Percentiles rank a stretch among this genome's conserved stretches.
Evolutionary conservation across 2,797 vertebrate species (phyloP).

Genomic region (Podargus strigoides): DNA sequence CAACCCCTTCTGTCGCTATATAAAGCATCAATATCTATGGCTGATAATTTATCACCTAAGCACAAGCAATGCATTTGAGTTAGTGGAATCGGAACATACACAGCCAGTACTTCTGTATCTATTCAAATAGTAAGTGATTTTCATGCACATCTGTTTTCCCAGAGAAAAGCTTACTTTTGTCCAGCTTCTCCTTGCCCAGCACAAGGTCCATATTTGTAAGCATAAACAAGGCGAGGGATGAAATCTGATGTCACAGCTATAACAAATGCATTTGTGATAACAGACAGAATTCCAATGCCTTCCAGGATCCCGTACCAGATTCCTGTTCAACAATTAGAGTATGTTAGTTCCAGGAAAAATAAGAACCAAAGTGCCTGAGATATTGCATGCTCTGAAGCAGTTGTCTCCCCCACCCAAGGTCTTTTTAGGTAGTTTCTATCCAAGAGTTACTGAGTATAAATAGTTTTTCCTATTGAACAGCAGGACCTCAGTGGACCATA

Average conservation of each 20-base stretch:
- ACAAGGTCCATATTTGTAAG: constrained; percentile 84
- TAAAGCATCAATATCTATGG: background rate
- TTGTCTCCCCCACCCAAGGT: background rate
- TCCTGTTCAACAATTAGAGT: constrained; percentile 68
- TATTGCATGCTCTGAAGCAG: background rate
- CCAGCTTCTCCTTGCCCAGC: constrained; percentile 89
- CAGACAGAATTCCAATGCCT: constrained; percentile 84
- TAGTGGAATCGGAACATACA: background rate
- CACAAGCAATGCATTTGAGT: background rate
- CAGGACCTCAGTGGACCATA: background rate
- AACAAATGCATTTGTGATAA: constrained; percentile 85
- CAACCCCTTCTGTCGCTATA: background rate
- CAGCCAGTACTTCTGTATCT: background rate
- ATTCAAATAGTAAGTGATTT: background rate
- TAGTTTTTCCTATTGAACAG: background rate
- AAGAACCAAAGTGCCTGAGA: background rate
- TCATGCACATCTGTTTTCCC: background rate
- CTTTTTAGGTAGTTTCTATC: background rate
- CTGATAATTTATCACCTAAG: background rate
- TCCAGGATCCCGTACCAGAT: constrained; percentile 86
- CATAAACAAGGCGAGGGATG: constrained; percentile 83
- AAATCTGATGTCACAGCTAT: constrained; percentile 85
- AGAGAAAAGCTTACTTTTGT: constrained; percentile 81
- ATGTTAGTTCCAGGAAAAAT: background rate
- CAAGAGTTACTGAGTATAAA: background rate